These are phyloP conservation scores for Rhyacophila brunnea DNA, from an alignment of 1,140 invertebrate genomes.

Conservation along the genomic window DNA sequence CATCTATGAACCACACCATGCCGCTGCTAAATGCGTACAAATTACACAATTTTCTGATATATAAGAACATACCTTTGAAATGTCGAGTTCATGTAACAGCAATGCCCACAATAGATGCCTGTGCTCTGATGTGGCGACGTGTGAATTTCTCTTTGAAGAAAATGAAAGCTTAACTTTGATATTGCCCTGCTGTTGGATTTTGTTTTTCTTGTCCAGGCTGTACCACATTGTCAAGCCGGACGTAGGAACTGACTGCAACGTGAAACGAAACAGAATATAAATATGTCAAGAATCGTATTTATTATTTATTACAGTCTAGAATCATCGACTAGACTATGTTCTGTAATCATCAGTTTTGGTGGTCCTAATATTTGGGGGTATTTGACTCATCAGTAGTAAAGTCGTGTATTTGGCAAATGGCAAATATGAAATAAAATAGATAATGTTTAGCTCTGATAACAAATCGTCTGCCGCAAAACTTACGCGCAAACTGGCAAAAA, in stretches of 20 bases:
- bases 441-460: neutral
- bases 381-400: too few species aligned
- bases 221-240: slow-evolving; percentile 89
- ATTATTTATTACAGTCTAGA: too few species aligned
- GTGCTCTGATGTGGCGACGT: slow-evolving; percentile 83
- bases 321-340: too few species aligned
- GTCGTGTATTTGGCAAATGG: too few species aligned
- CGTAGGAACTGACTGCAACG: slow-evolving; percentile 81
- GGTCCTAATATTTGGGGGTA: too few species aligned
- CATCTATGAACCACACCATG: neutral
- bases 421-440: too few species aligned
- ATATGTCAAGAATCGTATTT: too few species aligned
- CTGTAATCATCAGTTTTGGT: too few species aligned
- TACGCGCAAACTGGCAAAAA: too few species aligned
- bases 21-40: neutral
- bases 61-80: slow-evolving; percentile 68
- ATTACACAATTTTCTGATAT: neutral
- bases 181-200: slow-evolving; percentile 81
- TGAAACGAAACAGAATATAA: too few species aligned
- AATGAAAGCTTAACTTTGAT: slow-evolving; percentile 76
- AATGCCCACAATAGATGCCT: slow-evolving; percentile 80
- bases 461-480: too few species aligned
- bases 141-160: slow-evolving; percentile 78
- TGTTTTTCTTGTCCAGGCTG: slow-evolving; percentile 81
- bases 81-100: slow-evolving; percentile 81